These are phyloP conservation scores for Macrostomum cliftonense DNA, from an alignment of 2,888 invertebrate species.

Conservation along the genomic window DNA sequence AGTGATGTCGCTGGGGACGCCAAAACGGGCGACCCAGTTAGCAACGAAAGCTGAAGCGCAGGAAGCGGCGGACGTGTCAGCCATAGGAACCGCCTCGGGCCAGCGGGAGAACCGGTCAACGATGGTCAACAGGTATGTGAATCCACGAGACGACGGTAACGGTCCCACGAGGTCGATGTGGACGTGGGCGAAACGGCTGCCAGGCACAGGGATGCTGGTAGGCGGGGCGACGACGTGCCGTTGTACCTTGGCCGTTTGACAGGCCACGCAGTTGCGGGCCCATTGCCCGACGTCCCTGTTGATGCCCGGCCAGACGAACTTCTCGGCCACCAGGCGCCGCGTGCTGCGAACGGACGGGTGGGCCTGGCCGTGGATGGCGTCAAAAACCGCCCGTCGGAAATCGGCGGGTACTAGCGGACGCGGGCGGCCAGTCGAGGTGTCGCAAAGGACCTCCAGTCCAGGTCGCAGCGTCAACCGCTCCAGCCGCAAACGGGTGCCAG, in stretches of 20 bases:
- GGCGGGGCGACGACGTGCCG: slow-evolving; percentile 18
- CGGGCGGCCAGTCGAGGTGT: slow-evolving; percentile 7
- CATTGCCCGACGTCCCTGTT: slow-evolving; percentile 18
- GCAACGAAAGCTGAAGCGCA: slow-evolving; percentile 25
- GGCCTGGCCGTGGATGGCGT: slow-evolving; percentile 1
- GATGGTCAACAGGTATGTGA: slow-evolving; percentile 17
- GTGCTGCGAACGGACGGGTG: slow-evolving; percentile 4
- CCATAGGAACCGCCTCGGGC: slow-evolving; percentile 9
- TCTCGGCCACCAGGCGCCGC: slow-evolving; percentile 4
- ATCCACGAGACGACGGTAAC: slow-evolving; percentile 17
- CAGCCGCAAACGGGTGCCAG: background rate
- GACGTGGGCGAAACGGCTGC: slow-evolving; percentile 28
- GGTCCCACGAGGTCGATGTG: slow-evolving; percentile 39
- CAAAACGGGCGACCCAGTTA: slow-evolving; percentile 33
- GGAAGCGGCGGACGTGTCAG: slow-evolving; percentile 16
- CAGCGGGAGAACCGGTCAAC: slow-evolving; percentile 19
- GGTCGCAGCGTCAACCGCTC: background rate
- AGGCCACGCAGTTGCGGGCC: slow-evolving; percentile 19
- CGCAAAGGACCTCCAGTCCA: background rate
- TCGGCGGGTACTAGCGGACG: slow-evolving; percentile 11
- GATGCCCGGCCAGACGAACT: slow-evolving; percentile 4
- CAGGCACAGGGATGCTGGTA: slow-evolving; percentile 14
- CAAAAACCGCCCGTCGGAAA: slow-evolving; percentile 1
- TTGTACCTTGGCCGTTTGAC: slow-evolving; percentile 25
- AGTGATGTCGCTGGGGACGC: slow-evolving; percentile 21